Evolutionary conservation across 2,113 vertebrate species (phyloP).

Genomic region (Paraplagusia blochii): DNA sequence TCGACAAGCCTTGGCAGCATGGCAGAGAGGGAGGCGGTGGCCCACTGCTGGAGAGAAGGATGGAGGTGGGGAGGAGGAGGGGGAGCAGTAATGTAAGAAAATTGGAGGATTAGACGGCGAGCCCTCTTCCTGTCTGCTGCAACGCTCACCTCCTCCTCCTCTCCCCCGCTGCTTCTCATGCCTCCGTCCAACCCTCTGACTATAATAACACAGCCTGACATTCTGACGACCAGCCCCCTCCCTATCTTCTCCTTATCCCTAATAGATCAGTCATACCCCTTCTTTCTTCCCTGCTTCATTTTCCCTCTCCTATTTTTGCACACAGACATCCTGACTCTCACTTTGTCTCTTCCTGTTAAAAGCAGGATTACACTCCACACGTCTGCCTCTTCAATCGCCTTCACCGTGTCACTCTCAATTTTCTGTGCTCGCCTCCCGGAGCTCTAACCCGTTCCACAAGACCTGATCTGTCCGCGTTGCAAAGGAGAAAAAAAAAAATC

Average conservation of each 20-base stretch:
- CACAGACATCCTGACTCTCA: slow-evolving; percentile 16
- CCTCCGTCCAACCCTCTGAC: slow-evolving; percentile 58
- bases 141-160: slow-evolving; percentile 26
- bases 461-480: neutral
- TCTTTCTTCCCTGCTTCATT: slow-evolving; percentile 15
- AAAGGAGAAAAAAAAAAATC: neutral
- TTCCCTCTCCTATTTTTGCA: slow-evolving; percentile 10
- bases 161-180: slow-evolving; percentile 40
- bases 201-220: slow-evolving; percentile 68
- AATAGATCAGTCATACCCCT: slow-evolving; percentile 53
- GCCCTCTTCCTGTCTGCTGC: slow-evolving; percentile 72
- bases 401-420: slow-evolving; percentile 23
- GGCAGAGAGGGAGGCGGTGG: slow-evolving; percentile 1
- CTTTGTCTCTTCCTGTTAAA: slow-evolving; percentile 35
- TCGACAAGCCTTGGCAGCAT: slow-evolving; percentile 48
- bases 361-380: slow-evolving; percentile 34
- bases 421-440: slow-evolving; percentile 10
- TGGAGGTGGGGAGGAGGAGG: slow-evolving; percentile 39
- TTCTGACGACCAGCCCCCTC: slow-evolving; percentile 28
- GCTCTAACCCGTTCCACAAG: slow-evolving; percentile 10
- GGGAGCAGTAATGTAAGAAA: slow-evolving; percentile 72
- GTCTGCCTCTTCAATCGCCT: slow-evolving; percentile 8
- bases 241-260: slow-evolving; percentile 24
- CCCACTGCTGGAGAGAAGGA: slow-evolving; percentile 19
- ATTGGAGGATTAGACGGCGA: slow-evolving; percentile 74